A percentile compares a stretch with the other conserved stretches of the same genome.
Conservation (phyloP, 2,797 vertebrate genomes). For the Gymnocypris eckloni region DNA sequence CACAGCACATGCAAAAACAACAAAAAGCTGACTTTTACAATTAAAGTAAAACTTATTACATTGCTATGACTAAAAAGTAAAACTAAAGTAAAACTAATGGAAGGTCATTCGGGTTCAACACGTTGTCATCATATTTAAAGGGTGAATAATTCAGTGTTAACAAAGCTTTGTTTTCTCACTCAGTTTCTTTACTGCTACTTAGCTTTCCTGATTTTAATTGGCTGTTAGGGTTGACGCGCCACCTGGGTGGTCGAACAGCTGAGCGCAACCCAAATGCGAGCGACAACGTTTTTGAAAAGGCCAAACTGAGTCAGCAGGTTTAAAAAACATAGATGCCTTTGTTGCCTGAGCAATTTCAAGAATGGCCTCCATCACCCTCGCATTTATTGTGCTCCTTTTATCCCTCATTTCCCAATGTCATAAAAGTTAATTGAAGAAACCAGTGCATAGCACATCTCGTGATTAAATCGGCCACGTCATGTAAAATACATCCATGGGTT, state of each 20-base stretch:
- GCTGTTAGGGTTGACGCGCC: conserved; percentile 42
- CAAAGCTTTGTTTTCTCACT: conserved; percentile 40
- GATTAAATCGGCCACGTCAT: conserved; percentile 10
- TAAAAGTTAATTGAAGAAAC: conserved; percentile 35
- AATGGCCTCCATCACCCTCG: background rate
- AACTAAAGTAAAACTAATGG: background rate
- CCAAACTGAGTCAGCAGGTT: conserved; percentile 55
- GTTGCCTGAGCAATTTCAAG: conserved; percentile 3
- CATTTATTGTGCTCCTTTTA: background rate
- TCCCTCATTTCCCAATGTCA: conserved; percentile 1
- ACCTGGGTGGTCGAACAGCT: conserved; percentile 80
- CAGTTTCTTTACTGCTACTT: conserved; percentile 21
- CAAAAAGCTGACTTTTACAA: background rate
- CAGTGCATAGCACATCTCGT: background rate
- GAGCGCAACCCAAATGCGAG: conserved; percentile 67
- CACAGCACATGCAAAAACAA: background rate
- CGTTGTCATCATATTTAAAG: background rate
- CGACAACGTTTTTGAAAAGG: conserved; percentile 26
- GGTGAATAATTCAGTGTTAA: background rate
- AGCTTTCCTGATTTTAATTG: conserved; percentile 24
- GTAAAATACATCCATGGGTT: background rate
- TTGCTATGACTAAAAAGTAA: background rate
- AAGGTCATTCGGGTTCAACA: background rate
- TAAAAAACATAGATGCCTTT: conserved; percentile 32
- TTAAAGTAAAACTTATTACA: background rate